Evolutionary conservation across 2,888 invertebrate species (phyloP).

Genomic region (Calliphora vomitoria): DNA sequence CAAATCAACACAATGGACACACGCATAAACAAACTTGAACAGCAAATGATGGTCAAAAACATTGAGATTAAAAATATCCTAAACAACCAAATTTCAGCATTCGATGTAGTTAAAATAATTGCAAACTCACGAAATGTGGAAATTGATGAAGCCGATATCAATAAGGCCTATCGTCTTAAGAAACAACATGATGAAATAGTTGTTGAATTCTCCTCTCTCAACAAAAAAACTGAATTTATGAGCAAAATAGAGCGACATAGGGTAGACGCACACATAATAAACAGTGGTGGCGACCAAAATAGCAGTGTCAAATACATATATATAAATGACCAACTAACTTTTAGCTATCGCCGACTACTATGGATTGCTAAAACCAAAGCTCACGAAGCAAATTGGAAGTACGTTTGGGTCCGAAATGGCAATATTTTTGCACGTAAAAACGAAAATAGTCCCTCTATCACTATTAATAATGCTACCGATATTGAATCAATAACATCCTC

Average conservation of each 20-base stretch:
- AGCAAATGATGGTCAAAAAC: neutral
- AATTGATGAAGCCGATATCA: neutral
- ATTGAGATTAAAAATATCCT: conserved; percentile 1
- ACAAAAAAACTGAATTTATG: conserved; percentile 1
- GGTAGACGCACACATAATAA: neutral
- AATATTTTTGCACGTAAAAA: conserved; percentile 21
- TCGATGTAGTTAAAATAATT: neutral
- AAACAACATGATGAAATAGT: neutral
- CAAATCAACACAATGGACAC: neutral
- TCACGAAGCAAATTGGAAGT: neutral
- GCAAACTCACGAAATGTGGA: neutral
- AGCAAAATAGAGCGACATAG: neutral
- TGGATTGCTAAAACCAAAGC: neutral
- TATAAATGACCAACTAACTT: neutral
- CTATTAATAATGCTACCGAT: neutral
- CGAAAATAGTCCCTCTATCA: neutral
- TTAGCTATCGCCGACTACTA: neutral
- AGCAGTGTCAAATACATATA: too few relatives aligned
- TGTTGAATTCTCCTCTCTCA: neutral
- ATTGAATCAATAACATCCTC: neutral
- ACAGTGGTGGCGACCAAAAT: neutral
- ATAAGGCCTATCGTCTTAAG: neutral
- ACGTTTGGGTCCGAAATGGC: conserved; percentile 5
- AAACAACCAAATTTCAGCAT: neutral
- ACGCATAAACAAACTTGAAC: conserved; percentile 2